Percentiles rank a stretch among this genome's conserved stretches.
Evolutionary conservation across 37 sponge, comb jelly and placozoan genomes (phyloP).

Genomic region (Spongilla lacustris): DNA sequence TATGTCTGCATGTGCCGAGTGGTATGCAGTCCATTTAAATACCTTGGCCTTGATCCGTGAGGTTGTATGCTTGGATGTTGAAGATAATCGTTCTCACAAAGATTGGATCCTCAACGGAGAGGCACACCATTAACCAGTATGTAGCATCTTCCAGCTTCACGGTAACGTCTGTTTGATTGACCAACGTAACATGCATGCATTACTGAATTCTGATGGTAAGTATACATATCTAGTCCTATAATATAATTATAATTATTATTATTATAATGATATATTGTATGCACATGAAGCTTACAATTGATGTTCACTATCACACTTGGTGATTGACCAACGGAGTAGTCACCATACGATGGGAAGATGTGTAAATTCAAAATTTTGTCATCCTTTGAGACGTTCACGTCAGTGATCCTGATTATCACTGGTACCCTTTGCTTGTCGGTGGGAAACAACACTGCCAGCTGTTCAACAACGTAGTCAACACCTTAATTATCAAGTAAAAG

Average conservation of each 20-base stretch:
- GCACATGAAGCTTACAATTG: neutral
- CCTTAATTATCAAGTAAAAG: neutral
- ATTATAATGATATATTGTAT: neutral
- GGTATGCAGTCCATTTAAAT: neutral
- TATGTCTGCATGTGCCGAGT: no score
- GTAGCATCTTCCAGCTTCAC: neutral
- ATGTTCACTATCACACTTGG: neutral
- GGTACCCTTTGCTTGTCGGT: neutral
- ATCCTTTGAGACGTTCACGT: neutral
- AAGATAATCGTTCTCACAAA: neutral
- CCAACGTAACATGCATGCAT: neutral
- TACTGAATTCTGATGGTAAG: neutral
- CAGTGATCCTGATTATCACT: neutral
- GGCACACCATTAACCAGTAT: neutral
- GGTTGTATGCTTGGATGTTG: neutral
- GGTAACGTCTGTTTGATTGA: neutral
- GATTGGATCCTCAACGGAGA: neutral
- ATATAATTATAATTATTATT: no score
- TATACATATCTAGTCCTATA: neutral
- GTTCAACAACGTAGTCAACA: neutral
- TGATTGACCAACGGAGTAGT: neutral
- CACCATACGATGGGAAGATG: neutral
- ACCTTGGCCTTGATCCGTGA: neutral
- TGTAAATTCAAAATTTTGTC: neutral
- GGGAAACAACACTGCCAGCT: neutral